Evolutionary conservation across 2,797 vertebrate genomes (phyloP).

Genomic region (Notolabrus celidotus): DNA sequence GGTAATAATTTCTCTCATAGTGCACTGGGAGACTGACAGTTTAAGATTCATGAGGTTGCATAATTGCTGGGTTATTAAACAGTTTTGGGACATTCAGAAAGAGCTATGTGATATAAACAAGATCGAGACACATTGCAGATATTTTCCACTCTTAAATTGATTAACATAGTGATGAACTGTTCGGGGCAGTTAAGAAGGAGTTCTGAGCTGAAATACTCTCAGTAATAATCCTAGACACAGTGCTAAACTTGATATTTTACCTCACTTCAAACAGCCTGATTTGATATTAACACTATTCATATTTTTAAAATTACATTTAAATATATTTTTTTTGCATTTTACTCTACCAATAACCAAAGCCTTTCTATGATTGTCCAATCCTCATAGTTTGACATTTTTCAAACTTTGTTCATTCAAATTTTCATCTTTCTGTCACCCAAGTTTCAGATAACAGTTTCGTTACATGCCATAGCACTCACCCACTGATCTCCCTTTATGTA

Average conservation of each 20-base stretch:
- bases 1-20: slow-evolving; percentile 43
- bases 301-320: too few species aligned
- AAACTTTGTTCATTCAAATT: too few species aligned
- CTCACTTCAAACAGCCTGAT: neutral
- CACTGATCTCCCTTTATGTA: neutral
- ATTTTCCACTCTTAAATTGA: slow-evolving; percentile 44
- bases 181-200: neutral
- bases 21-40: slow-evolving; percentile 52
- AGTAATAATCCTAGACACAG: slow-evolving; percentile 9
- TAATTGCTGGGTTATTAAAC: slow-evolving; percentile 70
- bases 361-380: too few species aligned
- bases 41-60: slow-evolving; percentile 71
- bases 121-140: slow-evolving; percentile 26
- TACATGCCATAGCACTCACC: neutral
- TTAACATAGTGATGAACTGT: slow-evolving; percentile 25
- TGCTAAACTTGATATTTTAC: neutral
- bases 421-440: too few species aligned
- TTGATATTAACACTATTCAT: neutral
- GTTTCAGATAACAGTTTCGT: too few species aligned
- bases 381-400: too few species aligned
- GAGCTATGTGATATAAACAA: slow-evolving; percentile 56
- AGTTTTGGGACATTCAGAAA: slow-evolving; percentile 53
- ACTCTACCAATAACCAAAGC: too few species aligned
- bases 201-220: slow-evolving; percentile 13
- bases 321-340: too few species aligned